phyloP scores from a whole-genome alignment of 1,140 invertebrate species.

The Phymastichus coffea region DNA sequence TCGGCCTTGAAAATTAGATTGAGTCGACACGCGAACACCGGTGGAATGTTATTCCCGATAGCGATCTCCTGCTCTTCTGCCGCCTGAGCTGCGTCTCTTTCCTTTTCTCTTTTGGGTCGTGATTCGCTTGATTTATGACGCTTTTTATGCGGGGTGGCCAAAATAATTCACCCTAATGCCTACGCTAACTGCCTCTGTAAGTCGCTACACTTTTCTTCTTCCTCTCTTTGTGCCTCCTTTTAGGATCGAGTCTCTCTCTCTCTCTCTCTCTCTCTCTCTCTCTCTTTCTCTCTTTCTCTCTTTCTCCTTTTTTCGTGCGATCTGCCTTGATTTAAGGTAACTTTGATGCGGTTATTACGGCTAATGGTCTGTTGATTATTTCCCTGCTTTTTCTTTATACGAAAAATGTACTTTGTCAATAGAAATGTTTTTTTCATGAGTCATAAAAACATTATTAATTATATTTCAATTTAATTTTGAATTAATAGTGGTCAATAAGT shows the following conservation, averaged over 20 bases:
- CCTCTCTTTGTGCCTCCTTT: conserved; percentile 3
- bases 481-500: too few species aligned
- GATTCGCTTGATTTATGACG: conserved; percentile 50
- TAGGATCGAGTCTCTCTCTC: too few species aligned
- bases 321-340: background rate
- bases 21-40: conserved; percentile 16
- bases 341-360: too few species aligned
- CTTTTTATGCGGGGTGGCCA: conserved; percentile 51
- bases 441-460: too few species aligned
- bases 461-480: too few species aligned
- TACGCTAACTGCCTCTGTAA: conserved; percentile 48
- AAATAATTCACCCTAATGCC: conserved; percentile 56
- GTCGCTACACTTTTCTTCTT: conserved; percentile 34
- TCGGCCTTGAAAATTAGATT: conserved; percentile 22
- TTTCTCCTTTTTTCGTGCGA: too few species aligned
- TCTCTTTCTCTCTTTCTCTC: background rate
- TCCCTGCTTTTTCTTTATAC: too few species aligned
- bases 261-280: background rate
- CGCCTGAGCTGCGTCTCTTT: too few species aligned
- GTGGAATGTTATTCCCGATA: conserved; percentile 16
- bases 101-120: conserved; percentile 25
- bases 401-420: too few species aligned
- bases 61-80: too few species aligned
- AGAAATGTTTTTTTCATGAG: too few species aligned
- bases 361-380: background rate